phyloP scores from a whole-genome alignment of 2,113 vertebrate species.

The Loxodonta africana region DNA sequence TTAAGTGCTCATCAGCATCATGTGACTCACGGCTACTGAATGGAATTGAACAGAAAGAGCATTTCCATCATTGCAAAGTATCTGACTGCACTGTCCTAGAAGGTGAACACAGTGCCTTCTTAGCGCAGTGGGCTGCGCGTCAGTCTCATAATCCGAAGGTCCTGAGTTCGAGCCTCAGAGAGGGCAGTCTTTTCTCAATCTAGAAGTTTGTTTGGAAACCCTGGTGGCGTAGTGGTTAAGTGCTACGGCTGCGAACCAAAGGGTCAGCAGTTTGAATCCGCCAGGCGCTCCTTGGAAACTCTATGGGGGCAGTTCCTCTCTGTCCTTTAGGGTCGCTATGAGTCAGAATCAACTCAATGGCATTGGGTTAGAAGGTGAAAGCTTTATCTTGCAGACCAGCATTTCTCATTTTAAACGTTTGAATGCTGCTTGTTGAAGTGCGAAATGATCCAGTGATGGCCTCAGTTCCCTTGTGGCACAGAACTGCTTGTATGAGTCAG shows the following conservation, averaged over 20 bases:
- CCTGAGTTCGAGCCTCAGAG: no score
- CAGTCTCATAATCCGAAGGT: no score
- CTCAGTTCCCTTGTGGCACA: rapidly evolving
- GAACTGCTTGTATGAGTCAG: neutral
- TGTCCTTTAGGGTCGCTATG: no score
- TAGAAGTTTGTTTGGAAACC: no score
- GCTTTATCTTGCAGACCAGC: neutral
- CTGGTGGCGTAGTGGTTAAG: no score
- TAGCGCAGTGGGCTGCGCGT: no score
- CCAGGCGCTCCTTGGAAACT: no score
- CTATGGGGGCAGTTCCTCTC: no score
- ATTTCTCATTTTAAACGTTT: neutral
- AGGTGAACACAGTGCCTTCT: neutral
- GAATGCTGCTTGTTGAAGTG: neutral
- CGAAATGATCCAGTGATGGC: neutral
- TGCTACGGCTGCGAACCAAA: no score
- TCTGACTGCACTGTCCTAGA: rapidly evolving
- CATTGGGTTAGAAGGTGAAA: neutral
- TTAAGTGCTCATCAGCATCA: neutral
- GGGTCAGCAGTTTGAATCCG: no score
- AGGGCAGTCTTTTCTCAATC: no score
- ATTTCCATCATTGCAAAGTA: neutral
- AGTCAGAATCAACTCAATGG: no score
- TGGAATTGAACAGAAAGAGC: neutral
- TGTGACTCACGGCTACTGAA: rapidly evolving